Base-by-base conservation (phyloP, 2,113 vertebrate species). In the Phylloscopus trochilus region DNA sequence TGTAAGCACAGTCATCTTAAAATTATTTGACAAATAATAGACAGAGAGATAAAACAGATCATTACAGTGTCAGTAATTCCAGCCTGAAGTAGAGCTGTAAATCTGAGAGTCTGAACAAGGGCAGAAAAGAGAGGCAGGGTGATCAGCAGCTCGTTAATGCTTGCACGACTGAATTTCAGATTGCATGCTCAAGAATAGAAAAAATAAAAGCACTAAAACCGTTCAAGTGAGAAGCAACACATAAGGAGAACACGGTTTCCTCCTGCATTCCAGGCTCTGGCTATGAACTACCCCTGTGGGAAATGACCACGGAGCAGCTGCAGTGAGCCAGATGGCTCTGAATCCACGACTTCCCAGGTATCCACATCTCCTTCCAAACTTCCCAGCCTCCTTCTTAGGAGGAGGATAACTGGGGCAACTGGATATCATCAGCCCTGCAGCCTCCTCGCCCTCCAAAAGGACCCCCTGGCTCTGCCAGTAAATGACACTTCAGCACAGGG, bases 11-110 rank as follows among this genome's bases (percentile, higher is more conserved):
- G 77, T 85, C 81, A 47, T 17, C 31, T 46, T 79, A 44, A 77
- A 93, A 95, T 68, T 86, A 96, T 70, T 87, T 93, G 95, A 83
- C 93, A 92, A 90, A 52, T 39, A 91, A 92, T 1, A 81, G 93
- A 96, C 12, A 92, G 37, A 69, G 58, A 93, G 72, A 95, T 75
- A 93, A 97, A 96, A 92, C 55, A 90, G 79, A 92, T 92, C 52
- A 68, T 90, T 77, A 86, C 1, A 13, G 69, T 66, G 92, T 92
- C 95, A 92, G 88, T 72, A 92, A 95, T 63, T 77, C 87, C 94
- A 91, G 94, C 85, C 91, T 9, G 3, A 78, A 80, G 92, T 69
- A 53, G 37, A 95, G 91, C 77, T 89, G 49, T 80, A 89, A 96
- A 94, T 87, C 92, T 76, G 70, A 76, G 69, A 70, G 63, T 35